A percentile compares a stretch with the other conserved stretches of the same genome.
phyloP scores from a whole-genome alignment of 2,888 invertebrate species.

The Steromphala cineraria region DNA sequence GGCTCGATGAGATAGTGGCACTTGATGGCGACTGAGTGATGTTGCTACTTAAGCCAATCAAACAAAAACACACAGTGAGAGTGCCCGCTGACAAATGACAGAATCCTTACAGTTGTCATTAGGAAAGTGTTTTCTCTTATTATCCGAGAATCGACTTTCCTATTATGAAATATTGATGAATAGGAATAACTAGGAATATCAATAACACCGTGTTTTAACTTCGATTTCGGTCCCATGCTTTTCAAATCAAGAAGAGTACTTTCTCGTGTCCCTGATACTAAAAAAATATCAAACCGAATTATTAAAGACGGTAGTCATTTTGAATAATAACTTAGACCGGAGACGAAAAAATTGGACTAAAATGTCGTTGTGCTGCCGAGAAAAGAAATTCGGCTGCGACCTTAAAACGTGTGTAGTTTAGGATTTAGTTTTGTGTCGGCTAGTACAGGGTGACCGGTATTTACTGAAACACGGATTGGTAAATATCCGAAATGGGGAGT shows the following conservation, averaged over 20 bases:
- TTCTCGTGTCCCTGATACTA: neutral
- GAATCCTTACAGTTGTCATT: neutral
- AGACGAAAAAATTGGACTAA: neutral
- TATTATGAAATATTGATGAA: neutral
- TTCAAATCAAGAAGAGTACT: neutral
- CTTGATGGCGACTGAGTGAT: neutral
- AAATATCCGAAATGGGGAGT: slow-evolving; percentile 14
- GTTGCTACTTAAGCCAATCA: neutral
- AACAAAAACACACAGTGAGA: neutral
- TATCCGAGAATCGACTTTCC: neutral
- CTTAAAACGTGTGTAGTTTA: slow-evolving; percentile 10
- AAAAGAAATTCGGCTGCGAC: neutral
- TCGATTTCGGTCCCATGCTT: neutral
- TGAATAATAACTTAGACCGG: neutral
- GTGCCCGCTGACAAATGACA: neutral
- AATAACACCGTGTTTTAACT: neutral
- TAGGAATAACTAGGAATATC: neutral
- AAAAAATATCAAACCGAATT: no score
- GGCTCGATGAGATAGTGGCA: neutral
- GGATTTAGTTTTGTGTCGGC: slow-evolving; percentile 13
- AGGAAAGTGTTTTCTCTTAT: neutral
- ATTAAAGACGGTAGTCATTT: no score
- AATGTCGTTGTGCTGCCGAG: no score
- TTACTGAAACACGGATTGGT: neutral
- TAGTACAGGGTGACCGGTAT: neutral